These are phyloP conservation scores for Oreonectes daqikongensis DNA, from an alignment of 2,797 vertebrate species.

Conservation along the genomic window DNA sequence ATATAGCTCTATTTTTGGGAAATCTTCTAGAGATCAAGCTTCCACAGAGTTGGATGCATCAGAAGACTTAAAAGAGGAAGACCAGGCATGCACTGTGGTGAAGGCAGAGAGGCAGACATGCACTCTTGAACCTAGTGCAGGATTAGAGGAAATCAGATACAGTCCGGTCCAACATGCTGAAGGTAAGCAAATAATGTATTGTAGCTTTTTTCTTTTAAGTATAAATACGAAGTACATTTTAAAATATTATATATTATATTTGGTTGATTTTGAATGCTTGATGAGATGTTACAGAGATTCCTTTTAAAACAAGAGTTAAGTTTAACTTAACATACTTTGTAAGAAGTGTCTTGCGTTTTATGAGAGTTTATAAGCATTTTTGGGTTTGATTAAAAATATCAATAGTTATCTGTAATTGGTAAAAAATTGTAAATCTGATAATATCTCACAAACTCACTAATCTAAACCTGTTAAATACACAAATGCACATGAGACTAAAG, in stretches of 20 bases:
- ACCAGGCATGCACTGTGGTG: constrained; percentile 11
- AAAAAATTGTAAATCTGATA: too few relatives aligned
- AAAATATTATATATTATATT: too few relatives aligned
- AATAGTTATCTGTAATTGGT: too few relatives aligned
- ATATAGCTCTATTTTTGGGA: constrained; percentile 46
- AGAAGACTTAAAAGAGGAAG: constrained; percentile 47
- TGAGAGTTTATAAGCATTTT: too few relatives aligned
- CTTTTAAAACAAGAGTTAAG: too few relatives aligned
- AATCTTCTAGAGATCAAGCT: constrained; percentile 48
- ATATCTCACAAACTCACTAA: neutral
- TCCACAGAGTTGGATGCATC: constrained; percentile 8
- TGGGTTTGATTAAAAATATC: too few relatives aligned
- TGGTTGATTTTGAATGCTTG: too few relatives aligned
- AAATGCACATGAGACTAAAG: neutral
- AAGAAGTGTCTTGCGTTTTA: too few relatives aligned
- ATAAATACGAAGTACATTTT: too few relatives aligned
- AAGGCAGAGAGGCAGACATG: constrained; percentile 35
- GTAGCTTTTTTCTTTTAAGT: neutral
- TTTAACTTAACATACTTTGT: too few relatives aligned
- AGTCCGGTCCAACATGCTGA: constrained; percentile 55
- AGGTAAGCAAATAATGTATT: constrained; percentile 66
- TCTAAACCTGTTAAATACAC: neutral
- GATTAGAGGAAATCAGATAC: constrained; percentile 45
- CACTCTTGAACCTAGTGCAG: constrained; percentile 51
- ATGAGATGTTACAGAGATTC: too few relatives aligned